These are phyloP conservation scores for Equus quagga DNA, from an alignment of 2,113 vertebrate genomes.

Conservation along the genomic window DNA sequence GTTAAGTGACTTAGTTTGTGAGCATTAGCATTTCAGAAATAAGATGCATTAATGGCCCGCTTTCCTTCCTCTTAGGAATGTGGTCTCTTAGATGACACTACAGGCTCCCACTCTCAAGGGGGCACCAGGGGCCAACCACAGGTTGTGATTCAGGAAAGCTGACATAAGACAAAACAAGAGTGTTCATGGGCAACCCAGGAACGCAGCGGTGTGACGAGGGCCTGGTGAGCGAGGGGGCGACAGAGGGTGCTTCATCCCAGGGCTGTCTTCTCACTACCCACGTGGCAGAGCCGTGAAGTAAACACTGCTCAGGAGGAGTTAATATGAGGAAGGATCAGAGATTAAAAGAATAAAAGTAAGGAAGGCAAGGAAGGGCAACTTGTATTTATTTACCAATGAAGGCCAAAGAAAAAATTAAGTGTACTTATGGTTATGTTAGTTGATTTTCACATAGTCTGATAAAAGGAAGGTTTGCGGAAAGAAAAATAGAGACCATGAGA, in stretches of 20 bases:
- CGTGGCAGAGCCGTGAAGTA: background rate
- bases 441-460: background rate
- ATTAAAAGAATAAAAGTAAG: background rate
- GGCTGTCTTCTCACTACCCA: background rate
- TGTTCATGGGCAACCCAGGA: fast-evolving
- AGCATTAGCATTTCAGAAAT: background rate
- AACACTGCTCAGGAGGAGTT: background rate
- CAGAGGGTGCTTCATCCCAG: fast-evolving
- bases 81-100: background rate
- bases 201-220: background rate
- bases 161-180: background rate
- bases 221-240: fast-evolving
- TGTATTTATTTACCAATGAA: background rate
- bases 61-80: background rate
- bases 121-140: background rate
- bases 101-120: background rate
- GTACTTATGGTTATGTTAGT: background rate
- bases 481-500: background rate
- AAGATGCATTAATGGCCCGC: background rate
- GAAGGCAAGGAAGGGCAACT: background rate
- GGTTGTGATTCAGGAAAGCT: background rate
- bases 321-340: background rate
- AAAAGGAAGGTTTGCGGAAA: background rate
- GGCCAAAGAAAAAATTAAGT: background rate
- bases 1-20: background rate